A percentile compares a stretch with the other conserved stretches of the same genome.
Conservation (phyloP, 2,113 vertebrate species). For the Anhinga rufa region DNA sequence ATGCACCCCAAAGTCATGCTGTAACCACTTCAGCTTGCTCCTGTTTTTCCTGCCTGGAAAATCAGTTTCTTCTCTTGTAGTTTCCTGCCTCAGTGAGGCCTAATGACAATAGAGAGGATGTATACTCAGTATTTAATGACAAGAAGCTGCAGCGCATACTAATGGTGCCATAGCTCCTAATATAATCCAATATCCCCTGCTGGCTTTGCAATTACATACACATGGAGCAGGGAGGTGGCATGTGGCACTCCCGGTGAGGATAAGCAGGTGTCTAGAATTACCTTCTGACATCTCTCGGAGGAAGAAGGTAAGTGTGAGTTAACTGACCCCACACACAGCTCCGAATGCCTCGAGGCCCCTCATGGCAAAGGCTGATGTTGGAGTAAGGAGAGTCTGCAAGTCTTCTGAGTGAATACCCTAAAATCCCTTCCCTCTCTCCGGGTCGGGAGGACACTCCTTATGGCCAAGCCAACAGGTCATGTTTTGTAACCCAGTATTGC, state of each 20-base stretch:
- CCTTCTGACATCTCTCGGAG: conserved; percentile 47
- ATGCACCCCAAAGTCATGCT: neutral
- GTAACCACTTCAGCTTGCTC: neutral
- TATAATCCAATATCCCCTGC: conserved; percentile 61
- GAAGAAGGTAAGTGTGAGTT: conserved; percentile 41
- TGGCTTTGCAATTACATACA: conserved; percentile 59
- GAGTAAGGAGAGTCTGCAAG: neutral
- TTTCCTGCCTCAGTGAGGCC: neutral
- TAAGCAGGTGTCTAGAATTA: conserved; percentile 66
- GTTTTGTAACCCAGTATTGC: neutral
- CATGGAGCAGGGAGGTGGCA: conserved; percentile 51
- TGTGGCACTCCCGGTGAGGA: conserved; percentile 52
- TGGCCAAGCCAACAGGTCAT: neutral
- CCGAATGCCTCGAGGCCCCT: neutral
- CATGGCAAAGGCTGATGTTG: neutral
- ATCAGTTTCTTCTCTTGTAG: neutral
- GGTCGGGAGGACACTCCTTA: neutral
- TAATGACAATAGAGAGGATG: conserved; percentile 29
- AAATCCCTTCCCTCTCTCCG: neutral
- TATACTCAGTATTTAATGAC: neutral
- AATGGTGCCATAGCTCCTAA: conserved; percentile 55
- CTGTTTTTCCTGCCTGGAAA: neutral
- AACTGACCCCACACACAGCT: conserved; percentile 21
- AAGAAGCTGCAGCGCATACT: conserved; percentile 47
- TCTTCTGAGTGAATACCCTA: neutral